Base-by-base conservation (phyloP, 2,888 invertebrate genomes). In the Melanargia galathea region DNA sequence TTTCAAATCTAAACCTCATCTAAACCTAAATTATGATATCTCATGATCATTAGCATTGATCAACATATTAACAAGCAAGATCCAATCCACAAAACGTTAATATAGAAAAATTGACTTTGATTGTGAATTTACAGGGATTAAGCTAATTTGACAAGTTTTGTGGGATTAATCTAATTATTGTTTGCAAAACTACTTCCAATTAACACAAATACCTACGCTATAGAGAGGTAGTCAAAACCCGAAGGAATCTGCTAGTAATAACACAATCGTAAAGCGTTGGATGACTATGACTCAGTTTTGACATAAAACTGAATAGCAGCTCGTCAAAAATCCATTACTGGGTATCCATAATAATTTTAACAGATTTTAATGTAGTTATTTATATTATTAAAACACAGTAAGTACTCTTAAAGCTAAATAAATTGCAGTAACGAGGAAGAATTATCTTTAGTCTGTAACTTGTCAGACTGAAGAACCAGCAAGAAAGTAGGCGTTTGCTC, bases 291-390 rank as follows among this genome's bases (percentile, higher is more conserved):
- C 16, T 43, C 43, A 43, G 8, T 43, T 43, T 43, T 43, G 7
- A 43, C 43, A 43, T 40, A 40, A 40, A 40, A 40, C 40, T 40
- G 7, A 40, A 40, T 40, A 40, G 16, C 16, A 18, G 18, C 43
- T 43, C 43, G 16, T 43, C 18, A 43, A 43, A 43, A 16, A 8
- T 43, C 40, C 40, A 43, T 43, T 18, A 43, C 40, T 43, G 8
- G 43, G 43, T 18, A 16, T 43, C 43, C 16, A 43, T 43, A 18
- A 43, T 43, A 18, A 18, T 8, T 18, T 18, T 8, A 43, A 43
- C 8, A 43, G 18, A 16, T 8, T 43, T 7, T 16, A 43, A 43
- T 16, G 10, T 16, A 16, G 16, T 16, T 40, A 13, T 38, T 11
- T 40, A n/a, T 7, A 1, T 0, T 35, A 38, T 38, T 38, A 40